These are phyloP conservation scores for Leptura quadrifasciata DNA, from an alignment of 2,888 invertebrate species.

Conservation along the genomic window DNA sequence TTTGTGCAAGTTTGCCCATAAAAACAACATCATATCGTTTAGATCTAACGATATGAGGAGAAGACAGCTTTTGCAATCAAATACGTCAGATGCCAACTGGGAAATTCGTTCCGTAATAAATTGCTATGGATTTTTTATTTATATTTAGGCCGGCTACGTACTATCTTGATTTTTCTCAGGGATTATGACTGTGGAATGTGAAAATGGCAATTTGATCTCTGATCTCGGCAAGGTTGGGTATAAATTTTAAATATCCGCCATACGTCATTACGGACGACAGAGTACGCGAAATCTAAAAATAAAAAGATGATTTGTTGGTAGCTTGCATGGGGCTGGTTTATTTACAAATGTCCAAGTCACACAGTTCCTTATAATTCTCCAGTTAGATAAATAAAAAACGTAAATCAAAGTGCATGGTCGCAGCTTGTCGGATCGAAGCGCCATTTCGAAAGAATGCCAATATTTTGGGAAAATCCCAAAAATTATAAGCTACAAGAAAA, in stretches of 20 bases:
- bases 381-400: no score
- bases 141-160: constrained; percentile 17
- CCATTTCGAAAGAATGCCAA: no score
- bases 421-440: no score
- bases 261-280: not conserved
- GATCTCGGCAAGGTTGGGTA: not conserved
- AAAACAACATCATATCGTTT: constrained; percentile 39
- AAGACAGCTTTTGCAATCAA: constrained; percentile 40
- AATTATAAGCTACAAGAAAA: no score
- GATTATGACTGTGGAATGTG: constrained; percentile 5
- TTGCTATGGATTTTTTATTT: constrained; percentile 37
- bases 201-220: constrained; percentile 24
- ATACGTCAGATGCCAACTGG: constrained; percentile 31
- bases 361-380: no score
- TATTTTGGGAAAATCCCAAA: no score
- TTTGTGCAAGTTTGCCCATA: constrained; percentile 42
- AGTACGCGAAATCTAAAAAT: not conserved
- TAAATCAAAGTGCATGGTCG: no score
- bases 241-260: not conserved
- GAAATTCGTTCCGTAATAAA: constrained; percentile 38
- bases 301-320: no score
- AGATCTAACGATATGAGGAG: constrained; percentile 39
- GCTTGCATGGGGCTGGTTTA: no score
- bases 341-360: no score
- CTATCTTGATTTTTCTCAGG: constrained; percentile 32